Base-by-base conservation (phyloP, 2,888 invertebrate genomes). In the Archips xylosteana region DNA sequence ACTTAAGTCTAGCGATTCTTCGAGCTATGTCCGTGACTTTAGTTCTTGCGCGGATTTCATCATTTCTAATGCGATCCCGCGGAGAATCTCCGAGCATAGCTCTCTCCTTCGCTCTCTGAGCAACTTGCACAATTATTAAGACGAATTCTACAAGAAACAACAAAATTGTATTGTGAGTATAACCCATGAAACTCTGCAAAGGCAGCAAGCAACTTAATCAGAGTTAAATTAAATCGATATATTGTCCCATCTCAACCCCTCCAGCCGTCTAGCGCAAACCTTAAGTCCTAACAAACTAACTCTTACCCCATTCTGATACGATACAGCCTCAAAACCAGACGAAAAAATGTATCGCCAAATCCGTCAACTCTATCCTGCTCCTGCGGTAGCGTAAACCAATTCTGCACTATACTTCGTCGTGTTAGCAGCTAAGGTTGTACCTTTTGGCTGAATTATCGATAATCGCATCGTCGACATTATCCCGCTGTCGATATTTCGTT, bases 401-500 rank as follows among this genome's bases (percentile, higher is more conserved):
- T 32, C 42, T 34, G 45, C 23, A 42, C 62, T 32, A 15, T 45
- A 62, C 3, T n/a, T 39, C 39, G 39, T 15, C n/a, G 61, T 42
- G 61, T 61, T 15, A 61, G 39, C 61, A 42, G 39, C 45, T 63
- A 63, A 32, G 12, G 32, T 47, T 47, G 63, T 13, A 34, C 45
- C 47, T 32, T 65, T 15, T n/a, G 36, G 49, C 54, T 23, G 54
- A 54, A 23, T 9, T 54, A 54, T 54, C 59, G 65, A 60, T 66
- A 42, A 61, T 71, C 32, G 71, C 71, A 42, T 51, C 65, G 71
- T 65, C 60, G 49, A 60, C 65, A 71, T 71, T 60, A 71, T 71
- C 71, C 39, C 49, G 57, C 34, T 49, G 60, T 60, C 60, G 65
- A 49, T 71, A 61, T 65, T 71, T 67, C 67, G 59, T 67, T 71